These are phyloP conservation scores for Podarcis lilfordi DNA, from an alignment of 2,797 vertebrate species.

Conservation along the genomic window DNA sequence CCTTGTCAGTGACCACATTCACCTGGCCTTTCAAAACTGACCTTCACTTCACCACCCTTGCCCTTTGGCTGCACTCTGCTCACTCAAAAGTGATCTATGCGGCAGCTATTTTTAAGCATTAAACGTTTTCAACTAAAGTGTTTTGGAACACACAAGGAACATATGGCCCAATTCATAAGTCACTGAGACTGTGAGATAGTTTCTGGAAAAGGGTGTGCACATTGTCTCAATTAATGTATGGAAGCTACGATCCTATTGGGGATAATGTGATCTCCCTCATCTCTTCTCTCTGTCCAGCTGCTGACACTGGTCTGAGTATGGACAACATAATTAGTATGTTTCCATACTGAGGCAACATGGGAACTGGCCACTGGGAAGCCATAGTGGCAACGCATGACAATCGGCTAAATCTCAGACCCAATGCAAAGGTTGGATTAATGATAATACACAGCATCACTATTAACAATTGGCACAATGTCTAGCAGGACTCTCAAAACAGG, in stretches of 20 bases:
- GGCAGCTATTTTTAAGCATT: neutral
- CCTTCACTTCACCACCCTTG: neutral
- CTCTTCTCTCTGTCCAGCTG: neutral
- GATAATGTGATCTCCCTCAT: neutral
- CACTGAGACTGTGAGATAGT: neutral
- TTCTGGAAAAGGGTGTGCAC: neutral
- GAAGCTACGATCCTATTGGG: neutral
- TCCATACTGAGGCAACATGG: neutral
- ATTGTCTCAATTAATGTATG: neutral
- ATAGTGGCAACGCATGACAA: neutral
- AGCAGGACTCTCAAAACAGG: neutral
- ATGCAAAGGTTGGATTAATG: neutral
- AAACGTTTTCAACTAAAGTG: rapidly evolving
- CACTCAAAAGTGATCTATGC: conserved; percentile 11
- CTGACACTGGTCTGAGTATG: neutral
- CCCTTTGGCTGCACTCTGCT: neutral
- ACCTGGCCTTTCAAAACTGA: conserved; percentile 7
- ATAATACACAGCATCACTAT: neutral
- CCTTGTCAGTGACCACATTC: neutral
- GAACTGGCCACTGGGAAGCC: neutral
- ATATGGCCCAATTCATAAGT: neutral
- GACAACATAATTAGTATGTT: neutral
- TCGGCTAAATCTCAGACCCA: neutral
- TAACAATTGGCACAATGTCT: neutral
- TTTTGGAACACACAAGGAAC: neutral